A percentile compares a stretch with the other conserved stretches of the same genome.
phyloP scores from a whole-genome alignment of 2,888 invertebrate genomes.

The Cryptophagus acutangulus region DNA sequence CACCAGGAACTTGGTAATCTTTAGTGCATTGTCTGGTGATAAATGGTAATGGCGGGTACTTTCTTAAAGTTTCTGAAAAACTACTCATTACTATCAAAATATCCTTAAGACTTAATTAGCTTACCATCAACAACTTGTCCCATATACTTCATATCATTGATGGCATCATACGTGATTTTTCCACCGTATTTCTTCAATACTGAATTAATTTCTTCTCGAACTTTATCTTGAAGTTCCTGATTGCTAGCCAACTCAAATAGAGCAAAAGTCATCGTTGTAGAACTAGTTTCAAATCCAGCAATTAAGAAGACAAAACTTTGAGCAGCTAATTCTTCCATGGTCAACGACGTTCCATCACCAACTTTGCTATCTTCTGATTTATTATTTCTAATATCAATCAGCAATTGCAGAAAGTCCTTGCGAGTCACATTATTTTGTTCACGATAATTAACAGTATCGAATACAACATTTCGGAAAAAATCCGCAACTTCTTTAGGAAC shows the following conservation, averaged over 20 bases:
- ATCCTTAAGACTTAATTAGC: background rate
- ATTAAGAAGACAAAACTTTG: conserved; percentile 23
- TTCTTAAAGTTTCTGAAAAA: conserved; percentile 24
- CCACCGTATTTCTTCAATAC: conserved; percentile 16
- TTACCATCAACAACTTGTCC: conserved; percentile 18
- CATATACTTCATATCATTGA: conserved; percentile 20
- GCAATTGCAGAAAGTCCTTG: conserved; percentile 14
- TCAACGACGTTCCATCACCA: conserved; percentile 5
- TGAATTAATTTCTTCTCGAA: conserved; percentile 15
- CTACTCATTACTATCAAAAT: background rate
- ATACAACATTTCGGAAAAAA: conserved; percentile 10
- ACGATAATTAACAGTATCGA: conserved; percentile 9
- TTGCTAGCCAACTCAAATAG: conserved; percentile 19
- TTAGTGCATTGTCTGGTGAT: conserved; percentile 20
- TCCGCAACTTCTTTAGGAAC: conserved; percentile 3
- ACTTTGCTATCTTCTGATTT: too few relatives aligned
- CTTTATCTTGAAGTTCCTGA: conserved; percentile 17
- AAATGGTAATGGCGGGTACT: conserved; percentile 21
- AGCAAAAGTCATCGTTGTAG: conserved; percentile 23
- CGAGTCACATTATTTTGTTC: conserved; percentile 8
- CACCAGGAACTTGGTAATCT: conserved; percentile 23
- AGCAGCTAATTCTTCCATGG: conserved; percentile 18
- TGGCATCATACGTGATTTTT: conserved; percentile 19
- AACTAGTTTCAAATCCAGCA: conserved; percentile 24
- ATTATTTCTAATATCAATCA: conserved; percentile 10